Conservation (phyloP, 2,113 vertebrate genomes). For the Hassar affinis region DNA sequence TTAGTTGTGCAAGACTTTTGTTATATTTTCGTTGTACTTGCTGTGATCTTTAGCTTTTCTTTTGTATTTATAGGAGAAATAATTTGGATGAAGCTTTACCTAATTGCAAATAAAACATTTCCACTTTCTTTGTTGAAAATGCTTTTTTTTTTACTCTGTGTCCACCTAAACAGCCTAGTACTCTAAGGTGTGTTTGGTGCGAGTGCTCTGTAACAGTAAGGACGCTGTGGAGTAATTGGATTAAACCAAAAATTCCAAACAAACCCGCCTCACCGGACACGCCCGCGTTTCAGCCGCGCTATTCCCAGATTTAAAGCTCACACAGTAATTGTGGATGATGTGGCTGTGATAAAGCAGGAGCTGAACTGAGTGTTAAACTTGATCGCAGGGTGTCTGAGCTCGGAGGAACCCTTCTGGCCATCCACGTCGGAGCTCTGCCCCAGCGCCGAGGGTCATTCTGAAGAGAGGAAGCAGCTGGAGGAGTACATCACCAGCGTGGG, state of each 20-base stretch:
- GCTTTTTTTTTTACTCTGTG: conserved; percentile 24
- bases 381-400: conserved; percentile 35
- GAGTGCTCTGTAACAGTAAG: conserved; percentile 9
- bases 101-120: conserved; percentile 52
- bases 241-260: background rate
- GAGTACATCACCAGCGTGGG: conserved; percentile 55
- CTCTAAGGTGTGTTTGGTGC: background rate
- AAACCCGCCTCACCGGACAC: background rate
- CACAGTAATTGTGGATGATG: background rate
- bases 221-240: background rate
- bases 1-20: conserved; percentile 52
- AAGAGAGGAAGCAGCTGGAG: conserved; percentile 51
- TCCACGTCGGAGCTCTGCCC: conserved; percentile 43
- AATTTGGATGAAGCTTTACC: conserved; percentile 45
- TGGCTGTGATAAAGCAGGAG: background rate
- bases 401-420: conserved; percentile 48
- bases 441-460: conserved; percentile 33
- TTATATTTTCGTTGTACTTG: conserved; percentile 12
- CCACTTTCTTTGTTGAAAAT: conserved; percentile 48
- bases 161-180: background rate
- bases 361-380: conserved; percentile 27
- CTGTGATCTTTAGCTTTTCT: background rate
- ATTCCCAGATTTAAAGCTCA: background rate
- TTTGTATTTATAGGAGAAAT: conserved; percentile 26
- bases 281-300: background rate